A percentile compares a stretch with the other conserved stretches of the same genome.
phyloP scores from a whole-genome alignment of 2,113 vertebrate genomes.

The Takifugu flavidus region DNA sequence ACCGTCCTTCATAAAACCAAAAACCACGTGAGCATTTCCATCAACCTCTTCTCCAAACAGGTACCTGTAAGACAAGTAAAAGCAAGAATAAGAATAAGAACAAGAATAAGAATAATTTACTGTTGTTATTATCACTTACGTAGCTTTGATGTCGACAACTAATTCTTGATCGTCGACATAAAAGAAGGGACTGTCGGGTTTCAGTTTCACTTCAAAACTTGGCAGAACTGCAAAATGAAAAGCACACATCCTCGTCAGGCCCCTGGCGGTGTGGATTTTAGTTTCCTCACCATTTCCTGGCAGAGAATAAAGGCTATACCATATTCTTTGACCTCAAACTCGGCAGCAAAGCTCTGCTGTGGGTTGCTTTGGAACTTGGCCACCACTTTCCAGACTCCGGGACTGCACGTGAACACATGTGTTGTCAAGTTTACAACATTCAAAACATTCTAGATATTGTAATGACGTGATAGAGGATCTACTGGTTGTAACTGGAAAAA shows the following conservation, averaged over 20 bases:
- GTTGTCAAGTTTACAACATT: neutral
- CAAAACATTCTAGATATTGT: no score
- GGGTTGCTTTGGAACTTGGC: conserved; percentile 44
- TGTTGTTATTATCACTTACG: conserved; percentile 16
- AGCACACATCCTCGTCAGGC: neutral
- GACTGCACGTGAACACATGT: conserved; percentile 25
- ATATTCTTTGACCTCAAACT: conserved; percentile 74
- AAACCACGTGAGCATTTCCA: conserved; percentile 79
- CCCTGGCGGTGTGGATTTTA: no score
- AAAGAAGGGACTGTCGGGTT: conserved; percentile 65
- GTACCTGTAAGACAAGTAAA: conserved; percentile 68
- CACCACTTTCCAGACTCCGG: conserved; percentile 63
- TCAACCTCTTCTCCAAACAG: conserved; percentile 77
- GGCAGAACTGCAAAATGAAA: conserved; percentile 60
- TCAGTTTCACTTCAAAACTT: conserved; percentile 80
- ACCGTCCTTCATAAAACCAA: conserved; percentile 64
- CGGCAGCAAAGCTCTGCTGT: conserved; percentile 43
- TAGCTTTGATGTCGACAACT: conserved; percentile 63
- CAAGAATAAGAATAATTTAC: no score
- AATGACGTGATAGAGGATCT: neutral
- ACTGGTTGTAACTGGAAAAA: neutral
- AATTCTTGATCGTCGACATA: conserved; percentile 70
- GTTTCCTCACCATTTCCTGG: neutral
- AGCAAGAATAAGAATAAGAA: neutral
- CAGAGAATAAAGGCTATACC: conserved; percentile 34